phyloP scores from a whole-genome alignment of 2,113 vertebrate species.

The Nymphicus hollandicus region DNA sequence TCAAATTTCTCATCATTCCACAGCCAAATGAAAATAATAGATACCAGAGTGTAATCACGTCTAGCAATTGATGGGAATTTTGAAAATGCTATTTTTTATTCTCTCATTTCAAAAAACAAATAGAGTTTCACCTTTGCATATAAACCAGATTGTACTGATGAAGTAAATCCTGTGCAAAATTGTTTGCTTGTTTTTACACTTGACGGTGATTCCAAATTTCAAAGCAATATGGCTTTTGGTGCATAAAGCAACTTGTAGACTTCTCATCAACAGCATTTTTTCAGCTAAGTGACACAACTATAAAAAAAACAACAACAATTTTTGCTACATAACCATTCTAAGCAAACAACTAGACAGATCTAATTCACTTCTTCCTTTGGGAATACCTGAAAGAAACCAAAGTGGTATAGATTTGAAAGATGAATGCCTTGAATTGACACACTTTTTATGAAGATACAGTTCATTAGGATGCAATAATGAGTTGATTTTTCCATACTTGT shows the following conservation, averaged over 20 bases:
- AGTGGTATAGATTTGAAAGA: background rate
- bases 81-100: background rate
- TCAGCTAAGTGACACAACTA: background rate
- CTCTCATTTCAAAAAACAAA: background rate
- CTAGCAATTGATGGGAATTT: background rate
- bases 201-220: background rate
- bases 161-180: background rate
- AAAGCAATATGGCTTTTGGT: background rate
- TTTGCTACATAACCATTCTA: background rate
- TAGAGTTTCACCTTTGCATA: background rate
- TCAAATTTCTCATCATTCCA: background rate
- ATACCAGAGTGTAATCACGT: background rate
- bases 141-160: background rate
- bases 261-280: background rate
- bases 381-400: background rate
- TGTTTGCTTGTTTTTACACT: background rate
- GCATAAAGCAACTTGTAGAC: background rate
- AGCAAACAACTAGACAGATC: background rate
- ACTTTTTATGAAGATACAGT: background rate
- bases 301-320: background rate
- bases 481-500: background rate
- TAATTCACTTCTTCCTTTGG: background rate
- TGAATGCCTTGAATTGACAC: background rate
- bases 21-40: background rate
- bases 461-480: background rate